Base-by-base conservation (phyloP, 2,888 invertebrate genomes). In the Halictus ligatus region DNA sequence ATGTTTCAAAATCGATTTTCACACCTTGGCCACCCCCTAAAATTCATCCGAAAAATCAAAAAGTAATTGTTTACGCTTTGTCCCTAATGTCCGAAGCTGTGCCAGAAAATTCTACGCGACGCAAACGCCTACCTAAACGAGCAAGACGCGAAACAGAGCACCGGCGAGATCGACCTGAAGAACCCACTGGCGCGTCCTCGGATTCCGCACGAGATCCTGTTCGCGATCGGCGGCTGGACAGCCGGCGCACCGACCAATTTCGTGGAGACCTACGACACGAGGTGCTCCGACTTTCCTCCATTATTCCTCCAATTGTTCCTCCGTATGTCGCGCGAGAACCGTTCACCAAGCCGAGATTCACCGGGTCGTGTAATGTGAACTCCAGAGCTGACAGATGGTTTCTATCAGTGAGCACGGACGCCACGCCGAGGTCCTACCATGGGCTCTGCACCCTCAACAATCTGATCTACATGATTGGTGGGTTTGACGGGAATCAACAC, bases 151-250 rank as follows among this genome's bases (percentile, higher is more conserved):
- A 91, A 83, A 48, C 89, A 88, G 25, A 81, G 95, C 8, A 95
- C 95, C 18, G 95, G 95, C 12, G 96, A 96, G 91, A 95, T 95
- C 21, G 96, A 96, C 91, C 95, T 96, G 6, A 96, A 95, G 89
- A 96, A 97, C 92, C 96, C 97, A 0, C 92, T 97, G 60, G 96
- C 97, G 13, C 95, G 97, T 84, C 98, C 98, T 0, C 96, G 98
- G 84, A 96, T 98, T 95, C 98, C 96, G 74, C 97, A 97, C 94
- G 97, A 97, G 92, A 96, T 98, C 91, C 96, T 98, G 18, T 98
- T 98, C 94, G 97, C 98, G 21, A 97, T 98, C 29, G 98, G 98
- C 6, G 98, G 98, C 1, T 98, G 98, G 98, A 96, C 97, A 94
- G 96, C 97, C n/a, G 98, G 98, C n/a, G 97, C 97, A 88, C 98